Evolutionary conservation across 2,888 invertebrate genomes (phyloP), one percentile per base, ranked within the genome.

Genomic region (Rugalucina vietnamica): DNA sequence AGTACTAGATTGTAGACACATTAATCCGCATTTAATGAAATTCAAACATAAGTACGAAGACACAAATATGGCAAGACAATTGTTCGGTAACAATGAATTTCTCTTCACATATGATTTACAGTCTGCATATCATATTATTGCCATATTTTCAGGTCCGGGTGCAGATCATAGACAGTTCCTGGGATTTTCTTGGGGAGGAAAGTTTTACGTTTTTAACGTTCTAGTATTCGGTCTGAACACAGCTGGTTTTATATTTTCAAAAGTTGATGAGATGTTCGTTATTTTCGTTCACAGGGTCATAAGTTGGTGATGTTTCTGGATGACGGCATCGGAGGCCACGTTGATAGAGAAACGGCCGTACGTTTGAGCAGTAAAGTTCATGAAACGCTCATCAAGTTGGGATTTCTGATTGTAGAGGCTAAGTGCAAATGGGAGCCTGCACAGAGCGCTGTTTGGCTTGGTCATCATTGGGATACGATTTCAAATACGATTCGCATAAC

Each of bases 31-130:
- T 76, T 83, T 79, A 37, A 71, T 36, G 29, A 76, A 83, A 60
- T 83, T 71, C 50, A 84, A 69, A 54, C 73, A 77, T 29, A 70
- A 60, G 43, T 84, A 84, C 32, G 81, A 84, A 71, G 74, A 84
- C 49, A 49, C 34, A 4, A 27, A n/a, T 0, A 77, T 73, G 18
- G 76, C 76, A 32, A 70, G 50, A 65, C 60, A 72, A 21, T 37
- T 75, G 76, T 75, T 79, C 43, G 39, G 79, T 32, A 24, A 69
- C 10, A 71, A 70, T 10, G 83, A 83, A 49, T 83, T 79, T 65
- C 24, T 79, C 10, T 76, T 79, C 43, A 76, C 73, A 3, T 82
- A 54, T 24, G 82, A 82, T 29, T 57, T 82, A 32, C 74, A 74
- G n/a, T 76, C 65, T 10, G 83, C 81, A 32, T 84, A 81, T 74